Evolutionary conservation across 1,140 invertebrate genomes (phyloP).

Genomic region (Calliphora vicina): DNA sequence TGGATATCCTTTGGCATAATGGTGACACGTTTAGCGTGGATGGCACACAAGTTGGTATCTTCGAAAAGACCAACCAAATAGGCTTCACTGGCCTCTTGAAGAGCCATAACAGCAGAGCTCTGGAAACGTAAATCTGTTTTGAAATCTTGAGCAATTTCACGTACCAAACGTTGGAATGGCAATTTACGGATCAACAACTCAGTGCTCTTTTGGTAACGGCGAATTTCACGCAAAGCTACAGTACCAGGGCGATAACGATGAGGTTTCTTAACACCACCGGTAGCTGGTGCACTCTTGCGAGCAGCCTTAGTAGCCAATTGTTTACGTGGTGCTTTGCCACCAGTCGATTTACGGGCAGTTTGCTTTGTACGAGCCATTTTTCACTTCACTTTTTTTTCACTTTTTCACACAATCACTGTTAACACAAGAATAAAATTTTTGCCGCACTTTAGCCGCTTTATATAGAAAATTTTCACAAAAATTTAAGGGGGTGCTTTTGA

Average conservation of each 20-base stretch:
- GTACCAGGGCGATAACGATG: slow-evolving; percentile 82
- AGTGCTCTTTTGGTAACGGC: slow-evolving; percentile 80
- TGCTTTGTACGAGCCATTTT: slow-evolving; percentile 78
- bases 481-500: no score
- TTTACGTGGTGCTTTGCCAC: slow-evolving; percentile 83
- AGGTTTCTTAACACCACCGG: slow-evolving; percentile 85
- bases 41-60: no score
- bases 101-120: slow-evolving; percentile 78
- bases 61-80: slow-evolving; percentile 87
- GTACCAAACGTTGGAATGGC: slow-evolving; percentile 83
- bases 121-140: slow-evolving; percentile 84
- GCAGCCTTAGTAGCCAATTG: slow-evolving; percentile 72
- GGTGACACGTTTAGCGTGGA: no score
- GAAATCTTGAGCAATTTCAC: slow-evolving; percentile 88
- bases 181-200: no score
- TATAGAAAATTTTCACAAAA: no score
- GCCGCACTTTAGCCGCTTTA: no score
- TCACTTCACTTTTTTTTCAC: background rate
- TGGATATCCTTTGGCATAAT: slow-evolving; percentile 94
- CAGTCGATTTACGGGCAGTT: slow-evolving; percentile 82
- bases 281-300: slow-evolving; percentile 75
- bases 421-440: no score
- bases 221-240: slow-evolving; percentile 85
- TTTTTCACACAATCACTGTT: no score
- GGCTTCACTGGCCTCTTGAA: slow-evolving; percentile 83